phyloP scores from a whole-genome alignment of 2,888 invertebrate species.

The Euspilapteryx auroguttella region DNA sequence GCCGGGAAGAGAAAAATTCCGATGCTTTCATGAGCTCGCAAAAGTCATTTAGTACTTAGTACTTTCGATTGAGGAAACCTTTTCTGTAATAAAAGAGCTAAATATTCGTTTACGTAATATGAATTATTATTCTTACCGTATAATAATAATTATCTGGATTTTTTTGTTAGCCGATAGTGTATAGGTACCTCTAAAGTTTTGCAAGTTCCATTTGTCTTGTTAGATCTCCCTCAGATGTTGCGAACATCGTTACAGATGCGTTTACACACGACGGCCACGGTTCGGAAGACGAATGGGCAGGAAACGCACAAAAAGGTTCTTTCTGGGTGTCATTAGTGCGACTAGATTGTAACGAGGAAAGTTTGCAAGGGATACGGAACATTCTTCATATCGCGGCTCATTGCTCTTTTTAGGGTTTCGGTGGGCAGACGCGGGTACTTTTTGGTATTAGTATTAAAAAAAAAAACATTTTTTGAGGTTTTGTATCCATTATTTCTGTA shows the following conservation, averaged over 20 bases:
- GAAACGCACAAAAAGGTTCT: slow-evolving; percentile 42
- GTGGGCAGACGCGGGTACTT: too few species aligned
- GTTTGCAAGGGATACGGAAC: slow-evolving; percentile 28
- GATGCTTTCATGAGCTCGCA: slow-evolving; percentile 26
- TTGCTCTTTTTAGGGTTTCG: slow-evolving; percentile 27
- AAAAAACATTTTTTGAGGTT: too few species aligned
- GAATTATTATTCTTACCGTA: too few species aligned
- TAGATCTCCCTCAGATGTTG: too few species aligned
- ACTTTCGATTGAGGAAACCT: slow-evolving; percentile 45
- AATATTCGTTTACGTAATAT: too few species aligned
- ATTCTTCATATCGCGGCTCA: slow-evolving; percentile 41
- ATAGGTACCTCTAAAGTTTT: too few species aligned
- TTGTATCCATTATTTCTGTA: too few species aligned
- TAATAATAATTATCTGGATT: too few species aligned
- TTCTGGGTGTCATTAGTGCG: slow-evolving; percentile 37
- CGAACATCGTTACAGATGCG: slow-evolving; percentile 19
- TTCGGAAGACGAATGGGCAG: slow-evolving; percentile 44
- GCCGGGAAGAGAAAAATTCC: slow-evolving; percentile 34
- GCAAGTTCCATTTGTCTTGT: too few species aligned
- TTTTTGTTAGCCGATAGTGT: too few species aligned
- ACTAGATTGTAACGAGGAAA: slow-evolving; percentile 32
- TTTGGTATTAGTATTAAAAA: too few species aligned
- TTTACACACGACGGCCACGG: slow-evolving; percentile 34
- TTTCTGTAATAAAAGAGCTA: slow-evolving; percentile 8
- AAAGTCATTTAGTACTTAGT: slow-evolving; percentile 53